phyloP scores from a whole-genome alignment of 23 tunicate genomes.

The Halocynthia roretzi region DNA sequence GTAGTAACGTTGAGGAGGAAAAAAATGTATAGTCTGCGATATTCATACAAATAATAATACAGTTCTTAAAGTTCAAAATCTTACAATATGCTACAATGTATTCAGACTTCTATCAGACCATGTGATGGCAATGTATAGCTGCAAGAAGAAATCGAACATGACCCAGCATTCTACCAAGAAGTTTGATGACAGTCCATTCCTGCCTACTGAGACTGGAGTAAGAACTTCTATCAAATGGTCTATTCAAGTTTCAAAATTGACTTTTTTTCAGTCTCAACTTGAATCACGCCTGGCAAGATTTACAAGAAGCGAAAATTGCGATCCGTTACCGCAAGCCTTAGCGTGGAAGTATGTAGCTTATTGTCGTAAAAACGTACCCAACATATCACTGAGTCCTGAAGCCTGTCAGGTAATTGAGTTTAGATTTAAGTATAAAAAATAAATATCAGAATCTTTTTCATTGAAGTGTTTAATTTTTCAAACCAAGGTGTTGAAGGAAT shows the following conservation, averaged over 20 bases:
- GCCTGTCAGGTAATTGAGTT: slow-evolving; percentile 62
- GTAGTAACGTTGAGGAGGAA: too few species aligned
- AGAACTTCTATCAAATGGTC: too few species aligned
- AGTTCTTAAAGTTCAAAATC: too few species aligned
- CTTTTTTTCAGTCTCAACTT: slow-evolving; percentile 38
- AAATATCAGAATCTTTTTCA: not conserved
- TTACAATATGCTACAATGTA: too few species aligned
- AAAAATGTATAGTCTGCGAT: too few species aligned
- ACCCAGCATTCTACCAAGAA: not conserved
- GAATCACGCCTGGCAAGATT: slow-evolving; percentile 29
- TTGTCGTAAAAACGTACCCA: slow-evolving; percentile 45
- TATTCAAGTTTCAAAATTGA: not conserved
- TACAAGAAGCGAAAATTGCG: slow-evolving; percentile 53
- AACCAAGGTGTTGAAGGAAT: slow-evolving; percentile 65
- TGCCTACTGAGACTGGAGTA: not conserved
- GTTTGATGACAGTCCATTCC: not conserved
- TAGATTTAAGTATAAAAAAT: not conserved
- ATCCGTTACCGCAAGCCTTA: slow-evolving; percentile 71
- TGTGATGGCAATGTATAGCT: slow-evolving; percentile 87
- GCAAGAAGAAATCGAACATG: not conserved
- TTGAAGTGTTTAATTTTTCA: not conserved
- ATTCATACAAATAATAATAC: too few species aligned
- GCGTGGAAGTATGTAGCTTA: slow-evolving; percentile 92
- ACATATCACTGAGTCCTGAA: slow-evolving; percentile 53
- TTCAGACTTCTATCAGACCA: slow-evolving; percentile 83